A percentile compares a stretch with the other conserved stretches of the same genome.
phyloP scores from a whole-genome alignment of 2,797 vertebrate species.

The Sylvia borin region DNA sequence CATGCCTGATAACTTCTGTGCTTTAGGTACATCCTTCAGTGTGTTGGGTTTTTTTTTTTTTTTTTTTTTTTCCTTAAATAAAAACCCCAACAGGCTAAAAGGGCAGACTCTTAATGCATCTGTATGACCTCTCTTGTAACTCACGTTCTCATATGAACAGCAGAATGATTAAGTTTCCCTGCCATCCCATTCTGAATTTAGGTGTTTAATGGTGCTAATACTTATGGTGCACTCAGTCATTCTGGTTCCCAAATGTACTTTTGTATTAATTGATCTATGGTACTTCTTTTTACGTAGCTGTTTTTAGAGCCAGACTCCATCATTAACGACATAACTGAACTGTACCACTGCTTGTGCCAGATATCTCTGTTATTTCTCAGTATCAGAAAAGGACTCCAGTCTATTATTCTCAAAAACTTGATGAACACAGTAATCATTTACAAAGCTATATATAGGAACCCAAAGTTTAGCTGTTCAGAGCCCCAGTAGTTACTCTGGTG shows the following conservation, averaged over 20 bases:
- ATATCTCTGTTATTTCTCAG: not conserved
- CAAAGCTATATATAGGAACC: not conserved
- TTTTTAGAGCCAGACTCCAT: not conserved
- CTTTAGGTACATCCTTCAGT: not conserved
- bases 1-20: not conserved
- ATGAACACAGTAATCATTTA: not conserved
- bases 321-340: not conserved
- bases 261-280: not conserved
- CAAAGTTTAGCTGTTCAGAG: not conserved
- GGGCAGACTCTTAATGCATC: not conserved
- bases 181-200: not conserved
- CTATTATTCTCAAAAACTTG: not conserved
- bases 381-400: not conserved
- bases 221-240: not conserved
- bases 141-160: not conserved
- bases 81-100: not conserved
- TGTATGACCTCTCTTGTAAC: not conserved
- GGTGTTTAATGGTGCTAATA: not conserved
- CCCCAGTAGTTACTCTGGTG: not conserved
- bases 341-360: not conserved
- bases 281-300: not conserved
- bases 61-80: not conserved
- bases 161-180: not conserved
- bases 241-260: not conserved
- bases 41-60: not conserved